Conservation (phyloP, 92 coral and sea anemone genomes). For the Diadumene lineata region DNA sequence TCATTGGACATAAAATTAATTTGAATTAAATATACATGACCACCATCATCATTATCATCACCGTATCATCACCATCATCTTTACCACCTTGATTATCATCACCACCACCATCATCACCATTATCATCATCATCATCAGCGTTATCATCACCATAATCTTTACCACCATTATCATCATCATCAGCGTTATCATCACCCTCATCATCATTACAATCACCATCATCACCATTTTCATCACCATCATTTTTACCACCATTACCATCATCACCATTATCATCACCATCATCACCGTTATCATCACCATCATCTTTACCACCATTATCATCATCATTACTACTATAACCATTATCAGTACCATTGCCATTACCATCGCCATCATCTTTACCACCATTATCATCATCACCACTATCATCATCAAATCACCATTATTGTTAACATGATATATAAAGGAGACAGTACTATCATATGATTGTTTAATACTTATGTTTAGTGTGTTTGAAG, state of each 20-base stretch:
- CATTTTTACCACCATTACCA: background rate
- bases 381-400: background rate
- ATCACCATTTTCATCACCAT: background rate
- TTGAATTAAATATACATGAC: background rate
- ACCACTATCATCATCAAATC: background rate
- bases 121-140: background rate
- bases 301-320: background rate
- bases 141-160: background rate
- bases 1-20: no score
- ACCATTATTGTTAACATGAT: background rate
- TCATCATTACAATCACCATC: background rate
- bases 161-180: background rate
- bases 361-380: background rate
- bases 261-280: background rate
- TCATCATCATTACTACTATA: background rate
- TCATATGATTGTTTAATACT: no score
- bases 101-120: background rate
- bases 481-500: constrained; percentile 82
- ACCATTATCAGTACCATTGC: background rate
- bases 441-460: background rate
- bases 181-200: background rate
- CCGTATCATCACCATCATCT: background rate
- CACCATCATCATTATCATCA: background rate
- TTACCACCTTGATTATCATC: background rate
- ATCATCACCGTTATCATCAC: background rate